Base-by-base conservation (phyloP, 2,888 invertebrate genomes). In the Tetragnatha montana region DNA sequence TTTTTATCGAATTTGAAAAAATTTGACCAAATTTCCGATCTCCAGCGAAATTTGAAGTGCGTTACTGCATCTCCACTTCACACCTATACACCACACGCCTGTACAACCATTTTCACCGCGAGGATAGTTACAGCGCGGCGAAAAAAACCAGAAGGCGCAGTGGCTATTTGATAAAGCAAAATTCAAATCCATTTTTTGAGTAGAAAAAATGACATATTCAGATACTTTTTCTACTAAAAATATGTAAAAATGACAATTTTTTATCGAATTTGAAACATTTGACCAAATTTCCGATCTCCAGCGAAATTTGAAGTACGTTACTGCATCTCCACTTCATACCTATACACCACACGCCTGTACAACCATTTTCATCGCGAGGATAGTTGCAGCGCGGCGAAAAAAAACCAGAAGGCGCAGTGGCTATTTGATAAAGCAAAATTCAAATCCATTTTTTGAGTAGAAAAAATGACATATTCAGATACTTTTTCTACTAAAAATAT, bases 101-200 rank as follows among this genome's bases (percentile, higher is more conserved):
- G 78, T 78, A 78, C 50, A 78, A 51, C 17, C 19, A 8, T 14
- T 21, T 78, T 50, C 78, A 47, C 78, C 19, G 78, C 50, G 19
- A 4, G 21, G 50, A 17, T 1, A 1, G 21, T 17, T 19, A n/a
- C 50, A 3, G 50, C 10, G 50, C 19, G 50, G 19, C n/a, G n/a
- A 8, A 75, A 75, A 75, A 35, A 75, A 78, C 19, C 22, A 12
- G 22, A 75, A 47, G 22, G 75, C 1, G 17, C 75, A n/a, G n/a
- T n/a, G n/a, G n/a, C n/a, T n/a, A n/a, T n/a, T n/a, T n/a, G n/a
- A n/a, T n/a, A n/a, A n/a, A n/a, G n/a, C n/a, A n/a, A n/a, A n/a
- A n/a, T n/a, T n/a, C n/a, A n/a, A n/a, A n/a, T n/a, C n/a, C n/a
- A n/a, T n/a, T n/a, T n/a, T n/a, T n/a, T n/a, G n/a, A n/a, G n/a